Conservation (phyloP, 2,888 invertebrate genomes). For the Chymomyza caudatula region DNA sequence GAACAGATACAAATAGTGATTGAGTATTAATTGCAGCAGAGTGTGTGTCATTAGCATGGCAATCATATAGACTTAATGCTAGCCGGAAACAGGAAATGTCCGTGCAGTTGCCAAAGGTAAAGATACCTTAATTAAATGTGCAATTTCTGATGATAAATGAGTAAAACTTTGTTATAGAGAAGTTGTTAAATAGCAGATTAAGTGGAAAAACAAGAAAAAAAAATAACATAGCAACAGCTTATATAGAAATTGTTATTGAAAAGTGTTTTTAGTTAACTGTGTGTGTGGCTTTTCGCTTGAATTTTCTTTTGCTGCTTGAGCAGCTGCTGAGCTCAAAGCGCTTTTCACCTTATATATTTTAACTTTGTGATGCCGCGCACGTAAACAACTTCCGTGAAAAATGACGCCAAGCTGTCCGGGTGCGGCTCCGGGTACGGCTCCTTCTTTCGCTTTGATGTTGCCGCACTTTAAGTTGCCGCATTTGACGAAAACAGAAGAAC, state of each 20-base stretch:
- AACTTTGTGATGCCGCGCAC: not conserved
- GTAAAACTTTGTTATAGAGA: too few species aligned
- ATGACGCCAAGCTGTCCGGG: not conserved
- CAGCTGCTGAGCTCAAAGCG: not conserved
- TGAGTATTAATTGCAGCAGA: not conserved
- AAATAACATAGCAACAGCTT: not conserved
- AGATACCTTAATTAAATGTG: not conserved
- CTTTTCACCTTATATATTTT: not conserved
- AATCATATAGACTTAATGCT: not conserved
- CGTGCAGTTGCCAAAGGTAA: not conserved
- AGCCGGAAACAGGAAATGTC: not conserved
- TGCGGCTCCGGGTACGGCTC: too few species aligned
- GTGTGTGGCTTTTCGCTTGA: not conserved
- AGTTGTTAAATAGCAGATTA: too few species aligned
- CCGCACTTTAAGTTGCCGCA: not conserved
- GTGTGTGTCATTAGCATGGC: not conserved
- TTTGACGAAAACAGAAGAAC: not conserved
- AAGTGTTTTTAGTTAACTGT: too few species aligned
- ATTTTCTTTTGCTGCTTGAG: not conserved
- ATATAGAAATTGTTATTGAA: too few species aligned
- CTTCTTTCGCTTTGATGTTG: not conserved
- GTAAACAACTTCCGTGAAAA: constrained; percentile 5
- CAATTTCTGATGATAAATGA: too few species aligned
- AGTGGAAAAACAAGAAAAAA: too few species aligned
- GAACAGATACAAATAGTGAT: not conserved